These are phyloP conservation scores for Myotis davidii DNA, from an alignment of 2,113 vertebrate genomes.

Conservation along the genomic window DNA sequence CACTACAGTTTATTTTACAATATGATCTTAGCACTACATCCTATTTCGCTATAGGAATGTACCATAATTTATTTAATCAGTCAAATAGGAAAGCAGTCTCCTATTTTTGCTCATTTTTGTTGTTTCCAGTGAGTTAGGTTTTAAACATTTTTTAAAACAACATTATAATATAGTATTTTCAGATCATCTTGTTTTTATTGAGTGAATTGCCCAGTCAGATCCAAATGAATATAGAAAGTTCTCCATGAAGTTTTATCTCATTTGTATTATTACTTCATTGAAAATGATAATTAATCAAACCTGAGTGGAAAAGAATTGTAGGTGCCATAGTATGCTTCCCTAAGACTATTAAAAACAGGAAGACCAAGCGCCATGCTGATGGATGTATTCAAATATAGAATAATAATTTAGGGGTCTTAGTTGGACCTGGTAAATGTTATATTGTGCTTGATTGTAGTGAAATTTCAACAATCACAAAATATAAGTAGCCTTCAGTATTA, in stretches of 20 bases:
- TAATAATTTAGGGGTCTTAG: not conserved
- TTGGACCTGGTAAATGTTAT: not conserved
- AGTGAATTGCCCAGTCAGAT: not conserved
- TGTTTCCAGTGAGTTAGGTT: not conserved
- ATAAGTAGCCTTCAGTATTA: not conserved
- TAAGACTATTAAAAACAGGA: not conserved
- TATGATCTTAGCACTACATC: not conserved
- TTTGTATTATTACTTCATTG: constrained; percentile 8
- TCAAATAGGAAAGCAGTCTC: not conserved
- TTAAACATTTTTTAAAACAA: constrained; percentile 13
- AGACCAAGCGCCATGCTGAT: not conserved
- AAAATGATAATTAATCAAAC: not conserved
- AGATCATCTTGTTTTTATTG: not conserved
- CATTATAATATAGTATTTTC: not conserved
- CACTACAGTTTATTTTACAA: not conserved
- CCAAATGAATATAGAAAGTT: not conserved
- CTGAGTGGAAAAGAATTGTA: not conserved
- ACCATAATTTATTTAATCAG: not conserved
- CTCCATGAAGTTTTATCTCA: not conserved
- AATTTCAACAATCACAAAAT: not conserved
- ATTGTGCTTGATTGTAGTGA: not conserved
- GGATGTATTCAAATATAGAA: not conserved
- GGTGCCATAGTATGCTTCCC: not conserved
- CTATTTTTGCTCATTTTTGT: constrained; percentile 8
- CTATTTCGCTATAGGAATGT: not conserved